Evolutionary conservation across 2,888 invertebrate species (phyloP).

Genomic region (Dione juno): DNA sequence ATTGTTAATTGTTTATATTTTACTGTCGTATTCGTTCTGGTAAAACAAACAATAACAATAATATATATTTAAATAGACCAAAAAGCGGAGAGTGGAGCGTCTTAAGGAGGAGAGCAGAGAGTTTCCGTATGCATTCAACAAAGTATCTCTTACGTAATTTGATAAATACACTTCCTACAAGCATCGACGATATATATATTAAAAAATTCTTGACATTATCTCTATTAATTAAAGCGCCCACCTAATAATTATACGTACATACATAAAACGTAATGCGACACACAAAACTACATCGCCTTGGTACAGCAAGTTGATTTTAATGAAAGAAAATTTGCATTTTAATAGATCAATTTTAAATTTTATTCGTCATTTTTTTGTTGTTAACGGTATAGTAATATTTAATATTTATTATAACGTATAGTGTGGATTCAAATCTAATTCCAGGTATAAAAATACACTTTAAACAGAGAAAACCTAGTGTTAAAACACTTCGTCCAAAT

Average conservation of each 20-base stretch:
- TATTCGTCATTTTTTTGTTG: constrained; percentile 1
- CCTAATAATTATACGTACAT: constrained; percentile 4
- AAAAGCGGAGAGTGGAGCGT: too few relatives aligned
- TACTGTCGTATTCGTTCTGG: too few relatives aligned
- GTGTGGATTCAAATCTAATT: not conserved
- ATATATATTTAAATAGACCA: too few relatives aligned
- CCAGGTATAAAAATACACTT: not conserved
- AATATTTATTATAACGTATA: not conserved
- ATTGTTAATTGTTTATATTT: too few relatives aligned
- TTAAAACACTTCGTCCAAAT: too few relatives aligned
- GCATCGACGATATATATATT: not conserved
- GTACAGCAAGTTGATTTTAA: constrained; percentile 19
- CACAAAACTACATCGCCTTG: constrained; percentile 20
- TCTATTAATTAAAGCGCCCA: constrained; percentile 6
- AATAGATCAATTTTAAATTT: constrained; percentile 11
- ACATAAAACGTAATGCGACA: constrained; percentile 8
- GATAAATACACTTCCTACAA: not conserved
- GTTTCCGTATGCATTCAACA: not conserved
- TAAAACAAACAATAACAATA: too few relatives aligned
- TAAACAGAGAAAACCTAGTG: not conserved
- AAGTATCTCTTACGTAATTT: not conserved
- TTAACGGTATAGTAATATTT: not conserved
- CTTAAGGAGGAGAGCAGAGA: too few relatives aligned
- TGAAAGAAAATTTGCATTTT: constrained; percentile 25
- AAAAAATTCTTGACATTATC: not conserved